phyloP scores from a whole-genome alignment of 1,140 invertebrate genomes.

The Psilanteris sp. region DNA sequence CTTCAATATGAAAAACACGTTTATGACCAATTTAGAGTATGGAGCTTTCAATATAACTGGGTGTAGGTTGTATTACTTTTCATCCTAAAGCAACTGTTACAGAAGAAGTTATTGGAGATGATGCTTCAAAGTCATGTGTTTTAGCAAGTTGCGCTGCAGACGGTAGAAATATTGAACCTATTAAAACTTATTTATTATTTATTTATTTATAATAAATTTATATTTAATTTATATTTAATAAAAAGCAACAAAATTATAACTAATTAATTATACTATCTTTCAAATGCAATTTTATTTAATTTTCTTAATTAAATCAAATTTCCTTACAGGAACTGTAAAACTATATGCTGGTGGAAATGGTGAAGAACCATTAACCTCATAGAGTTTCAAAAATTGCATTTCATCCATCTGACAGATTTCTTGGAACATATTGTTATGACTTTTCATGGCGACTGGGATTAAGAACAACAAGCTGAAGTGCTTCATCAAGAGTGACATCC shows the following conservation, averaged over 20 bases:
- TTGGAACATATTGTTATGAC: slow-evolving; percentile 97
- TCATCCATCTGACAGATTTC: slow-evolving; percentile 96
- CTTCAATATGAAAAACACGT: too few species aligned
- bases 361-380: slow-evolving; percentile 92
- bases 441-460: slow-evolving; percentile 98
- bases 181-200: too few species aligned
- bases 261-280: too few species aligned
- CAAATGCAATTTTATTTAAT: too few species aligned
- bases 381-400: slow-evolving; percentile 94
- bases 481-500: slow-evolving; percentile 99
- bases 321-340: slow-evolving; percentile 85
- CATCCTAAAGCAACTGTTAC: slow-evolving; percentile 89
- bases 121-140: slow-evolving; percentile 79
- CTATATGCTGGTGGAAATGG: slow-evolving; percentile 91
- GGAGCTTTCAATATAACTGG: too few species aligned
- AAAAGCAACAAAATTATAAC: too few species aligned
- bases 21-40: too few species aligned
- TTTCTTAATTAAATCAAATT: slow-evolving; percentile 4
- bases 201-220: too few species aligned
- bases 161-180: too few species aligned
- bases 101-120: slow-evolving; percentile 80
- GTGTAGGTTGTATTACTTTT: slow-evolving; percentile 93
- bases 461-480: slow-evolving; percentile 93
- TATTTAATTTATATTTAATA: too few species aligned
- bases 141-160: slow-evolving; percentile 96